Base-by-base conservation (phyloP, 1,140 invertebrate genomes). In the Colletes latitarsis region DNA sequence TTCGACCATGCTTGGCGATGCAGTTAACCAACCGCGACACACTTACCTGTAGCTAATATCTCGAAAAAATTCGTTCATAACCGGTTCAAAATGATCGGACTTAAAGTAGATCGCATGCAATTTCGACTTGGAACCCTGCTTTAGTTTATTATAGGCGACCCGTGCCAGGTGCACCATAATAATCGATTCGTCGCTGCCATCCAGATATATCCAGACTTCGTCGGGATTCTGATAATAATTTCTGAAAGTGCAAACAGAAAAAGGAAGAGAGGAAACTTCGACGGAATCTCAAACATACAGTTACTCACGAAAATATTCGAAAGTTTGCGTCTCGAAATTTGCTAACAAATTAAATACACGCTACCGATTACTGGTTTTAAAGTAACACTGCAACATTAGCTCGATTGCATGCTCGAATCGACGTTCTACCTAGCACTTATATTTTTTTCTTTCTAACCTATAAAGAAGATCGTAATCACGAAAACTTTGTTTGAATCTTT, bases 121-220 rank as follows among this genome's bases (percentile, higher is more conserved):
- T 80, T 67, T 86, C 15, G 39, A 64, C 0, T 60, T 49, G 0
- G 49, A 64, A 57, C 57, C 0, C 6, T 21, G 46, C 53, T n/a
- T 49, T 10, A 62, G 52, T 73, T 67, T 82, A 19, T 17, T 10
- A 3, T 14, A 0, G 8, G 21, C 82, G 39, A 82, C 55, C 58
- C 64, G 72, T 78, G 74, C 77, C 46, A 85, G 83, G 70, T 92
- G 89, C 30, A 89, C 30, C 8, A 92, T 43, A 9, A 88, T 68
- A 5, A 86, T 78, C 0, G 90, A 89, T 72, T 90, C 89, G 2
- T 83, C 64, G 46, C 67, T 85, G 1, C 82, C 87, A 58, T 92
- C 87, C 17, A 91, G 75, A 68, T 71, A 85, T 82, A 92, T 79
- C 46, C 76, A 72, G 9, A 91, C 82, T 19, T 83, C 73, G 39